A percentile compares a stretch with the other conserved stretches of the same genome.
Conservation (phyloP, 2,113 vertebrate genomes). For the Tachuris rubrigastra region DNA sequence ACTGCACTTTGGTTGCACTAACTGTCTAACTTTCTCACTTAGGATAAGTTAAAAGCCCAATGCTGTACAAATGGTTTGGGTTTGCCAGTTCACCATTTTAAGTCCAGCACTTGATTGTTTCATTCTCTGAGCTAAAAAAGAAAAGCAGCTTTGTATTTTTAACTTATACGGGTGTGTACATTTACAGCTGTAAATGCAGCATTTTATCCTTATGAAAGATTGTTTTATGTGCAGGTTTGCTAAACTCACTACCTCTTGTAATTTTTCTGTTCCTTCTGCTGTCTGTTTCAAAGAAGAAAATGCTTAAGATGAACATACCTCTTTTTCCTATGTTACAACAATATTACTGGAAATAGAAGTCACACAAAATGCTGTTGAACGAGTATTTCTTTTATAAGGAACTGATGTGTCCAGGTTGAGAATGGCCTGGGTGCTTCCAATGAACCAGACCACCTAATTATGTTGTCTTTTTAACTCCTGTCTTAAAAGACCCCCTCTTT, state of each 20-base stretch:
- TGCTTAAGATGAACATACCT: not conserved
- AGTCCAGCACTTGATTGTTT: not conserved
- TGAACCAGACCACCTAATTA: not conserved
- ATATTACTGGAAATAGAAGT: not conserved
- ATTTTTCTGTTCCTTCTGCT: not conserved
- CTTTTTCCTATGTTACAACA: not conserved
- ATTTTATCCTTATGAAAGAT: slow-evolving; percentile 44
- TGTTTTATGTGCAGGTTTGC: slow-evolving; percentile 48
- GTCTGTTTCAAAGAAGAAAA: slow-evolving; percentile 21
- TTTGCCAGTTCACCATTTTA: not conserved
- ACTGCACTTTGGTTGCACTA: not conserved
- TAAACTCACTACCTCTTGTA: slow-evolving; percentile 51
- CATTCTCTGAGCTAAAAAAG: not conserved
- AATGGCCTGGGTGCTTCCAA: not conserved
- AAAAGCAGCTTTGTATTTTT: slow-evolving; percentile 30
- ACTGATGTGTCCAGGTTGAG: not conserved
- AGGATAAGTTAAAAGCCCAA: not conserved
- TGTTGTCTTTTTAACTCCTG: not conserved
- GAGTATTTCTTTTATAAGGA: not conserved
- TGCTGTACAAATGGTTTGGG: not conserved
- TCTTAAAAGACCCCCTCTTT: not conserved
- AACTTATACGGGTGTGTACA: not conserved
- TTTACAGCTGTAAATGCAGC: slow-evolving; percentile 20
- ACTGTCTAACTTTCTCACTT: not conserved
- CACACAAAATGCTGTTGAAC: not conserved